These are phyloP conservation scores for Epinephelus lanceolatus DNA, from an alignment of 2,113 vertebrate species.

Conservation along the genomic window DNA sequence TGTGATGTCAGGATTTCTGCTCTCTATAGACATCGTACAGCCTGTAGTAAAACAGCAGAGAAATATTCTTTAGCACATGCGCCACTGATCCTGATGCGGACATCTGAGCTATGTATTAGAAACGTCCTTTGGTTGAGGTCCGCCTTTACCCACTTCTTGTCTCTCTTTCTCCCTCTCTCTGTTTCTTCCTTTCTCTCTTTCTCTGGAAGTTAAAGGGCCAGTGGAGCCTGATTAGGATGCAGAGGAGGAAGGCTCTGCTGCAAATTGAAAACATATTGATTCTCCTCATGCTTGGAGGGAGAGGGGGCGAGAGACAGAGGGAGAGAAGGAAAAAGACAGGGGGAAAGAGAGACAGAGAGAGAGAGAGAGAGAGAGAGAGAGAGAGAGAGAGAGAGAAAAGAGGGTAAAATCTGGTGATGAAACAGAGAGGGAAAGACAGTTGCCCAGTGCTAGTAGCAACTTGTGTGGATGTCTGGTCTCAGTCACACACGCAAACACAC, in stretches of 20 bases:
- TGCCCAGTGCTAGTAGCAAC: conserved; percentile 19
- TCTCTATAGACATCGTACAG: neutral
- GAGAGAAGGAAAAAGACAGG: conserved; percentile 35
- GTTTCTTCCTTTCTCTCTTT: neutral
- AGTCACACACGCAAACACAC: conserved; percentile 9
- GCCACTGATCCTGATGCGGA: conserved; percentile 23
- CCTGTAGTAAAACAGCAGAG: conserved; percentile 14
- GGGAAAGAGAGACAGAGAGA: conserved; percentile 3
- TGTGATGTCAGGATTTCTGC: neutral
- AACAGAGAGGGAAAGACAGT: conserved; percentile 18
- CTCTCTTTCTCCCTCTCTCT: neutral
- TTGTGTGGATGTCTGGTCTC: conserved; percentile 40
- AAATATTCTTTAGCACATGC: neutral
- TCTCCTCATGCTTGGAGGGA: conserved; percentile 75
- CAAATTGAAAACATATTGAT: conserved; percentile 83
- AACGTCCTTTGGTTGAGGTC: conserved; percentile 46
- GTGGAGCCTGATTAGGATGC: conserved; percentile 78
- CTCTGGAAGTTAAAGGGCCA: conserved; percentile 72
- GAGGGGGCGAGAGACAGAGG: conserved; percentile 58
- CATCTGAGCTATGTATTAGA: conserved; percentile 30
- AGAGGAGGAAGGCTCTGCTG: conserved; percentile 82
- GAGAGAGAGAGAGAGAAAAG: no score
- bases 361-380: neutral
- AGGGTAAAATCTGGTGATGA: conserved; percentile 24
- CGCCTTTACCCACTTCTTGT: conserved; percentile 18